Base-by-base conservation (phyloP, 1,140 invertebrate genomes). In the Nebria ingens region DNA sequence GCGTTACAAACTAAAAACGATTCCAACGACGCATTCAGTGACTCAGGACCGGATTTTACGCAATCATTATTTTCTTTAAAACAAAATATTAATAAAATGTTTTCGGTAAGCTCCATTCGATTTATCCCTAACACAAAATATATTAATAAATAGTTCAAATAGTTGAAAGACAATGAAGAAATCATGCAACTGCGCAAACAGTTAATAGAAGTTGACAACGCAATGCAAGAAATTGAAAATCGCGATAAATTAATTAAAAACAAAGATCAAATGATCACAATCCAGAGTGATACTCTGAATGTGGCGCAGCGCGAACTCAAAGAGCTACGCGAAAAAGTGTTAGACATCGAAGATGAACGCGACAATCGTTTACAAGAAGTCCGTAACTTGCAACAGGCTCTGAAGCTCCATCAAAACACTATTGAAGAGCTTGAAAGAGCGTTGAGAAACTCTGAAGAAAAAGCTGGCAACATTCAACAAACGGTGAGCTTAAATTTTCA, bases 261-360 rank as follows among this genome's bases (percentile, higher is more conserved):
- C 15, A 45, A 45, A 45, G 40, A 45, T 45, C 9, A 45, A 45
- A 45, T 45, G 40, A 45, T 45, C 17, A 45, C 9, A 38, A 19
- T 50, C 12, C 59, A 60, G 45, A 56, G 22, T 45, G 52, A 58
- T 29, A 58, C 61, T 25, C 52, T 64, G 34, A 61, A 61, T 25
- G 51, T 59, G 42, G 25, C 56, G 21, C 51, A 64, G 54, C 23
- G 53, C 55, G 60, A 64, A 54, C 65, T 64, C 4, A 51, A 65
- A 34, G 50, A 52, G 9, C 22, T 55, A 54, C 50, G 45, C 55
- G 60, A 25, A 61, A 59, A 56, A 57, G 65, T 34, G 54, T 9
- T 53, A 19, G 59, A 63, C 23, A 21, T 66, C 21, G 65, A 67
- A 40, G 29, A 51, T 9, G 62, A 59, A 38, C 51, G 56, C 6